phyloP scores from a whole-genome alignment of 2,797 vertebrate species.

The Paramormyrops hopkinsi region DNA sequence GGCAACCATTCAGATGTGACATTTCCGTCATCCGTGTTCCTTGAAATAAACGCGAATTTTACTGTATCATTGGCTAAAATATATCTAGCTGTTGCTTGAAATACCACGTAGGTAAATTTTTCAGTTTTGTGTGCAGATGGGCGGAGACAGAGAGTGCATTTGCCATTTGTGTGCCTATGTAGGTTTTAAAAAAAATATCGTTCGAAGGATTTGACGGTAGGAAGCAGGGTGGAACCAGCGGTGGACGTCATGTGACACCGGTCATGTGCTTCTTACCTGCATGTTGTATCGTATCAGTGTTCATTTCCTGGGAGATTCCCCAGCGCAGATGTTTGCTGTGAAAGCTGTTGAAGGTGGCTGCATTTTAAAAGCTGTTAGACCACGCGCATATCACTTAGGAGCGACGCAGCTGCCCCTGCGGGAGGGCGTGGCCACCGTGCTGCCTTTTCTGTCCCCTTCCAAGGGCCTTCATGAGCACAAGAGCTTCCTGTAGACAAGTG shows the following conservation, averaged over 20 bases:
- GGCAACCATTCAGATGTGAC: background rate
- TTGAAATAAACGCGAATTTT: background rate
- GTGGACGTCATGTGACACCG: background rate
- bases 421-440: background rate
- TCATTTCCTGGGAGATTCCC: background rate
- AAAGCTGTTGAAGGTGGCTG: background rate
- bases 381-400: background rate
- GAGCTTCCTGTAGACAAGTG: conserved; percentile 17
- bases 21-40: background rate
- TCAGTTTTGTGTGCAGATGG: background rate
- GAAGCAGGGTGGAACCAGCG: background rate
- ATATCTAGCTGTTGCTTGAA: conserved; percentile 10
- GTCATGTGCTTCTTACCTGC: background rate
- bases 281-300: background rate
- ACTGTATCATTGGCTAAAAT: background rate
- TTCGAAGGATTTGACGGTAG: background rate
- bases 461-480: background rate
- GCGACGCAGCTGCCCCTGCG: background rate
- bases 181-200: background rate
- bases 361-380: background rate
- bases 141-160: background rate
- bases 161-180: background rate
- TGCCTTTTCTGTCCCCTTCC: background rate
- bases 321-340: background rate
- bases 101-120: background rate